Base-by-base conservation (phyloP, 2,113 vertebrate species). In the Ceuthmochares aereus region DNA sequence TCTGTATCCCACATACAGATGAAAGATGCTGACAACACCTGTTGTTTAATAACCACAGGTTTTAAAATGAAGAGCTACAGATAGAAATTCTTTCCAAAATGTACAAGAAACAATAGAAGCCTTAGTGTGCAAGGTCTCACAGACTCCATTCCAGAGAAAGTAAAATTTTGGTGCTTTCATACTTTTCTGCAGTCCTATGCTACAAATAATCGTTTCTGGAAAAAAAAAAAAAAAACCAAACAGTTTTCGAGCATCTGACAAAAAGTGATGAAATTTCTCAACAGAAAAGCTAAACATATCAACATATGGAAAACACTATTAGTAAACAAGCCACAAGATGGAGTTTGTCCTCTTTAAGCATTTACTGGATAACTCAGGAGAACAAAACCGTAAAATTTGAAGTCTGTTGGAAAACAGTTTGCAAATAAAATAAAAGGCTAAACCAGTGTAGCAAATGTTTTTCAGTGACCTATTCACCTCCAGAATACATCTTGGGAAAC, bases 251-350 rank as follows among this genome's bases (percentile, higher is more conserved):
- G 49, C 36, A 79, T 66, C 40, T 66, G 37, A 82, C 30, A 27
- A 58, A 58, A 87, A 81, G 52, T 19, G 55, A 87, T 92, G 19
- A 94, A 90, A 92, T 67, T 45, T 13, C 59, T 82, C 42, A 72
- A 43, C 7, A 80, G 62, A 90, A 85, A 83, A 81, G 64, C 34
- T 55, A 19, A 92, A 58, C 40, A 83, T 76, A 77, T 5, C 67
- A 90, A 85, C 63, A 92, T 93, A 97, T 42, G 79, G 81, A 78
- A 93, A 86, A 76, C n/a, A 86, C 17, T 73, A 77, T 84, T 84
- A 76, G 55, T 45, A 90, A 94, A 73, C 72, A 92, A 92, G n/a
- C 22, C 45, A 73, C 51, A 73, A 88, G 40, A 40, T 40, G 40
- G 79, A 90, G 37, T 69, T 84, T 85, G n/a, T 81, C 55, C 55